phyloP scores from a whole-genome alignment of 2,113 vertebrate species.

The Pollimyrus isidori region DNA sequence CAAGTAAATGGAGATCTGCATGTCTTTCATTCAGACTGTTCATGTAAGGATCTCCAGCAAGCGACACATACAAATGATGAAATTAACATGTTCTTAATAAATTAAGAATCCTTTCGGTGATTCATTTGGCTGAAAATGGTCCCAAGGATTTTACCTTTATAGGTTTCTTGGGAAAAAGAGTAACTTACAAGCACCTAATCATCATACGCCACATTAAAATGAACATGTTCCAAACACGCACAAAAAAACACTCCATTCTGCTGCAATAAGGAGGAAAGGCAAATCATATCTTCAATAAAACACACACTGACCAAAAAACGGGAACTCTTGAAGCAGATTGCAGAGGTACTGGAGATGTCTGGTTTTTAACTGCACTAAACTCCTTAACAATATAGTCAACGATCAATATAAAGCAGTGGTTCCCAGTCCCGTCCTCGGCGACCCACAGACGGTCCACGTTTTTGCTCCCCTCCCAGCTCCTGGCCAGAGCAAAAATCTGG shows the following conservation, averaged over 20 bases:
- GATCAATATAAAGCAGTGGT: not conserved
- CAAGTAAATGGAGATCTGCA: not conserved
- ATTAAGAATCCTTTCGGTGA: not conserved
- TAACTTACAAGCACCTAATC: not conserved
- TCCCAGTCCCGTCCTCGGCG: not conserved
- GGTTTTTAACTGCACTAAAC: not conserved
- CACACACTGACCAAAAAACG: not conserved
- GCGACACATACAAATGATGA: not conserved
- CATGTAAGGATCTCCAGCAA: not conserved
- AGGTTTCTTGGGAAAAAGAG: not conserved
- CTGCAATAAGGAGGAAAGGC: not conserved
- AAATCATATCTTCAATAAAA: conserved; percentile 3
- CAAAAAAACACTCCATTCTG: not conserved
- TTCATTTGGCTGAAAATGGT: not conserved
- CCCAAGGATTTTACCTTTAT: not conserved
- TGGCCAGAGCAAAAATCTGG: not conserved
- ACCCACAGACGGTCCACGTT: not conserved
- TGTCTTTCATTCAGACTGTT: not conserved
- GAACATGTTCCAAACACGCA: not conserved
- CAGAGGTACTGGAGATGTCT: not conserved
- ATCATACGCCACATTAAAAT: not conserved
- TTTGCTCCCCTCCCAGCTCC: not conserved
- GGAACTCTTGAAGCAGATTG: not conserved
- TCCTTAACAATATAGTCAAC: not conserved
- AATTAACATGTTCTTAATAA: conserved; percentile 5